Conservation (phyloP, 1,140 invertebrate genomes). For the Lordiphosa collinella region DNA sequence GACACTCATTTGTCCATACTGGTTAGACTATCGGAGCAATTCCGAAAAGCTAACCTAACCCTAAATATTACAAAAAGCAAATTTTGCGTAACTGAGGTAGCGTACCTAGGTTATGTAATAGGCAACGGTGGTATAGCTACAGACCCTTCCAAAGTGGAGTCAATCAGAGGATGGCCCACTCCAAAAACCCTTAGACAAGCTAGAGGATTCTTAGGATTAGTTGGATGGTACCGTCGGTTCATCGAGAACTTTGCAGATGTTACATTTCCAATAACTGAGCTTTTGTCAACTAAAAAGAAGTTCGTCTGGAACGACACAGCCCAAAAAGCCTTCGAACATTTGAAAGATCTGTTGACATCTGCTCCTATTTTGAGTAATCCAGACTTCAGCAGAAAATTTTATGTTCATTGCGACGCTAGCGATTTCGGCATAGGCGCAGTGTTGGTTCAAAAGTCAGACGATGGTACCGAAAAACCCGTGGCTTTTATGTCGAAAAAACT, state of each 20-base stretch:
- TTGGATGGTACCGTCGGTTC: conserved; percentile 78
- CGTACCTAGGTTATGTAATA: conserved; percentile 22
- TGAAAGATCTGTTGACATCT: conserved; percentile 11
- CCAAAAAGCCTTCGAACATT: background rate
- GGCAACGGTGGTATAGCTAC: conserved; percentile 18
- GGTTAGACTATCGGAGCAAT: no score
- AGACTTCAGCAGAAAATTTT: conserved; percentile 23
- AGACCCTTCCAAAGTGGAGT: conserved; percentile 32
- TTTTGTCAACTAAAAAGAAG: conserved; percentile 13
- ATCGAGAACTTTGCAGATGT: conserved; percentile 52
- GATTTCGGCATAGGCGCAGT: conserved; percentile 9
- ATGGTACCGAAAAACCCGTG: conserved; percentile 33
- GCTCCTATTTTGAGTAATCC: conserved; percentile 1
- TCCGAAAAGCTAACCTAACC: no score
- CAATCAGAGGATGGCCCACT: conserved; percentile 25
- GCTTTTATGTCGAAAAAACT: no score
- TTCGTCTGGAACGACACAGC: conserved; percentile 2
- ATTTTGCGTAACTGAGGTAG: no score
- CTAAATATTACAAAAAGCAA: no score
- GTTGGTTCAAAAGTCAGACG: conserved; percentile 10
- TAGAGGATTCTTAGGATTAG: conserved; percentile 79
- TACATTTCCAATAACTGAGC: conserved; percentile 13
- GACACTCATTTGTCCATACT: no score
- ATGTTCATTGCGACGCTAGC: conserved; percentile 26
- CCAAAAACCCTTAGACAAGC: conserved; percentile 53